Percentiles rank a stretch among this genome's conserved stretches.
Conservation (phyloP, 2,888 invertebrate species). For the Drosophila falleni region DNA sequence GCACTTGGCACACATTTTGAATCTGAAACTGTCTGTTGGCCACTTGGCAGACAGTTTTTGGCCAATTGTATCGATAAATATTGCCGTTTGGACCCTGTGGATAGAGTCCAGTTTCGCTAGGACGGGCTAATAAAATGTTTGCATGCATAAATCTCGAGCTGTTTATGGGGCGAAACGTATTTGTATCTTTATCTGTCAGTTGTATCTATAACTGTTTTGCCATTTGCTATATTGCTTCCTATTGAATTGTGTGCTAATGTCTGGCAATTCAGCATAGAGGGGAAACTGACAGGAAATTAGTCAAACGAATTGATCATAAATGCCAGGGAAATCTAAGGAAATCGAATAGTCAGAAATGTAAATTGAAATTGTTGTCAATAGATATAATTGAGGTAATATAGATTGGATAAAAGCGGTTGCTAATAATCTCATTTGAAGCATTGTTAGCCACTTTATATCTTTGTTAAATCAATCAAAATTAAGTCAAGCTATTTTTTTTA, state of each 20-base stretch:
- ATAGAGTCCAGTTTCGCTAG: constrained; percentile 17
- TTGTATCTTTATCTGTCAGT: constrained; percentile 29
- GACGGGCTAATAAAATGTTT: constrained; percentile 52
- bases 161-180: constrained; percentile 52
- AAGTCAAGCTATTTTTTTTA: constrained; percentile 8
- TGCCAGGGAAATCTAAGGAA: background rate
- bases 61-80: constrained; percentile 68
- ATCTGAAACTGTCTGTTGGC: constrained; percentile 43
- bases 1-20: constrained; percentile 62
- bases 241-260: constrained; percentile 51
- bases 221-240: constrained; percentile 38
- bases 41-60: constrained; percentile 56
- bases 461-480: constrained; percentile 22
- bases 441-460: background rate
- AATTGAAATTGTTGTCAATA: constrained; percentile 1
- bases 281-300: constrained; percentile 31
- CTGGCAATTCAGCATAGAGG: constrained; percentile 25
- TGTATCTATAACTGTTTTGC: constrained; percentile 33
- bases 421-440: background rate
- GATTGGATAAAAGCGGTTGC: background rate
- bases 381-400: background rate
- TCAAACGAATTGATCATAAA: constrained; percentile 17
- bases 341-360: background rate
- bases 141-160: constrained; percentile 64
- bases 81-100: constrained; percentile 47